phyloP scores from a whole-genome alignment of 1,140 invertebrate genomes.

The Muscidifurax raptorellus region DNA sequence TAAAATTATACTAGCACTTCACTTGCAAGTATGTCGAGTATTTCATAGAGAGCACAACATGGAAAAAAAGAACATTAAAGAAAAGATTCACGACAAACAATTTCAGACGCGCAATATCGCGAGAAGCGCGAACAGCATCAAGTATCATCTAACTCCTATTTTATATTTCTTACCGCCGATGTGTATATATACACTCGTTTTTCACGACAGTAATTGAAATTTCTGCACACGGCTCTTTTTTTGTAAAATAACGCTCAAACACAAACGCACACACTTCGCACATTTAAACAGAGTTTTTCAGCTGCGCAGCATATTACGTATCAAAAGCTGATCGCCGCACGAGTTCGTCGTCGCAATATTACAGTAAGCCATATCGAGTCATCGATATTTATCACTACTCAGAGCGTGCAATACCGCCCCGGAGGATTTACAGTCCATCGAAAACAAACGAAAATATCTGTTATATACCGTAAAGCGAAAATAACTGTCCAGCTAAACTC shows the following conservation, averaged over 20 bases:
- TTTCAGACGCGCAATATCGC: conserved; percentile 26
- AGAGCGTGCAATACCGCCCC: background rate
- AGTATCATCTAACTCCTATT: background rate
- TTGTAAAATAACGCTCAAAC: too few relatives aligned
- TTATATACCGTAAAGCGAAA: background rate
- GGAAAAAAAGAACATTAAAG: background rate
- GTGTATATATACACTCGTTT: background rate
- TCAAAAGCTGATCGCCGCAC: too few relatives aligned
- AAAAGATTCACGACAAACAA: conserved; percentile 3
- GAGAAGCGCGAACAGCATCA: background rate
- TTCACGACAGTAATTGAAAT: too few relatives aligned
- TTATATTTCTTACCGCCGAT: background rate
- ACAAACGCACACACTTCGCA: too few relatives aligned
- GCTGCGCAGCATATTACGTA: too few relatives aligned
- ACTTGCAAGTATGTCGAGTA: conserved; percentile 7
- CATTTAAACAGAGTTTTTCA: too few relatives aligned
- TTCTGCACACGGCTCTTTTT: too few relatives aligned
- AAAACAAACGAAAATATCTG: background rate
- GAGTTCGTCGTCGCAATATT: too few relatives aligned
- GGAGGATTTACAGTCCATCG: background rate
- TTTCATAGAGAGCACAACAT: background rate
- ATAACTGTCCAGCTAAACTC: background rate
- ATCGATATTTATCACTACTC: conserved; percentile 1
- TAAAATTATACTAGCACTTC: background rate
- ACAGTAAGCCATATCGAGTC: too few relatives aligned